A percentile compares a stretch with the other conserved stretches of the same genome.
phyloP scores from a whole-genome alignment of 2,113 vertebrate species.

The Misgurnus mizolepis region DNA sequence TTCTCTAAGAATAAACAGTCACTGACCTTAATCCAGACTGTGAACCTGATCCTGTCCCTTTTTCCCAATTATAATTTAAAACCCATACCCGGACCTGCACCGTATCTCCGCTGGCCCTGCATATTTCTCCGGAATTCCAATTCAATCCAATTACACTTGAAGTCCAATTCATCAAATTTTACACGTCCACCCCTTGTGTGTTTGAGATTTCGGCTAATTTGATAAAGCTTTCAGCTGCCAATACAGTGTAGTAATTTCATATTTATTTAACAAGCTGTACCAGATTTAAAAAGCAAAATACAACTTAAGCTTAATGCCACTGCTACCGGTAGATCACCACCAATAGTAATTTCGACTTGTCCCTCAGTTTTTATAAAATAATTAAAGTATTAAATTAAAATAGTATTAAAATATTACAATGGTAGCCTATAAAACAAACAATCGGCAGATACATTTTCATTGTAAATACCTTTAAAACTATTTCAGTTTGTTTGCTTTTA shows the following conservation, averaged over 20 bases:
- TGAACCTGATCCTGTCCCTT: slow-evolving; percentile 15
- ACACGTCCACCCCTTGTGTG: neutral
- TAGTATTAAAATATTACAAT: neutral
- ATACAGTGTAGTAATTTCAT: neutral
- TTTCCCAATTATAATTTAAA: slow-evolving; percentile 3
- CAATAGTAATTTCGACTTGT: neutral
- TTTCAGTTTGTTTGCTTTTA: too few species aligned
- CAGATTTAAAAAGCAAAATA: neutral
- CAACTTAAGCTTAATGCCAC: neutral
- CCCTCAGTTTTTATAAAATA: neutral
- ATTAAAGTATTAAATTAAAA: too few species aligned
- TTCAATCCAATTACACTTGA: too few species aligned
- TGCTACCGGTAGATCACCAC: too few species aligned
- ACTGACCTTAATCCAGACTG: slow-evolving; percentile 31
- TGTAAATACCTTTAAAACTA: too few species aligned
- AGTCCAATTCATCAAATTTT: neutral
- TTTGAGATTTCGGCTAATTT: neutral
- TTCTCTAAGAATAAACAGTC: slow-evolving; percentile 29
- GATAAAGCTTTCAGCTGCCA: neutral
- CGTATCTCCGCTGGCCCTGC: neutral
- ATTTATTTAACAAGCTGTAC: neutral
- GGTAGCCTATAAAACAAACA: neutral
- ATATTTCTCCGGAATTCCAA: too few species aligned
- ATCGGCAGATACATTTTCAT: neutral
- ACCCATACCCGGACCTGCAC: neutral